A percentile compares a stretch with the other conserved stretches of the same genome.
phyloP scores from a whole-genome alignment of 2,797 vertebrate species.

The Parambassis ranga region DNA sequence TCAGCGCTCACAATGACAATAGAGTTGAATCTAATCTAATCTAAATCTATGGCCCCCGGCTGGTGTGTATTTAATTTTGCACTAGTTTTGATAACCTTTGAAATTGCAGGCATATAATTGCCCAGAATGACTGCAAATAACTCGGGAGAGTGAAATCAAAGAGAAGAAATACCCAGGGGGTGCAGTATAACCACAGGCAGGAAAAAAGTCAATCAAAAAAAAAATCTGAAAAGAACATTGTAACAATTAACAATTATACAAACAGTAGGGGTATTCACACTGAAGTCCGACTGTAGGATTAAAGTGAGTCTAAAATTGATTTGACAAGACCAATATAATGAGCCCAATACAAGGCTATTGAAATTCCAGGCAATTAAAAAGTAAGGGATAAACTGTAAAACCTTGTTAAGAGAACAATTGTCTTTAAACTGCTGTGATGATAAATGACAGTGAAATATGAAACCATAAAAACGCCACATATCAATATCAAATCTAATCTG shows the following conservation, averaged over 20 bases:
- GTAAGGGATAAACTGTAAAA: too few species aligned
- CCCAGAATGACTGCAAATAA: neutral
- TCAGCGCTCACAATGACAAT: too few species aligned
- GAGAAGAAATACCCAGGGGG: neutral
- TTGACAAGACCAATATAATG: neutral
- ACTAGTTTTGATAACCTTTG: constrained; percentile 2
- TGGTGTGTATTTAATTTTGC: neutral
- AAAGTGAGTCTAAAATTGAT: neutral
- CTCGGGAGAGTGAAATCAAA: constrained; percentile 1
- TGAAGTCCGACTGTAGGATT: neutral
- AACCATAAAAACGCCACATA: too few species aligned
- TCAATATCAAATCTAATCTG: too few species aligned
- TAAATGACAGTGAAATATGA: neutral
- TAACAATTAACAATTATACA: neutral
- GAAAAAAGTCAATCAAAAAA: constrained; percentile 5
- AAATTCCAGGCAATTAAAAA: neutral
- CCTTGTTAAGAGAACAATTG: neutral
- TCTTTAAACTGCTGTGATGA: neutral
- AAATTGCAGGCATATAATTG: neutral
- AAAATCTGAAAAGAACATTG: constrained; percentile 15
- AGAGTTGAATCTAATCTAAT: too few species aligned
- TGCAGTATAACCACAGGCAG: neutral
- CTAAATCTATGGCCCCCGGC: neutral
- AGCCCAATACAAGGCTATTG: neutral
- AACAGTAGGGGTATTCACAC: neutral